These are phyloP conservation scores for Sipha flava DNA, from an alignment of 1,140 invertebrate genomes.

Conservation along the genomic window DNA sequence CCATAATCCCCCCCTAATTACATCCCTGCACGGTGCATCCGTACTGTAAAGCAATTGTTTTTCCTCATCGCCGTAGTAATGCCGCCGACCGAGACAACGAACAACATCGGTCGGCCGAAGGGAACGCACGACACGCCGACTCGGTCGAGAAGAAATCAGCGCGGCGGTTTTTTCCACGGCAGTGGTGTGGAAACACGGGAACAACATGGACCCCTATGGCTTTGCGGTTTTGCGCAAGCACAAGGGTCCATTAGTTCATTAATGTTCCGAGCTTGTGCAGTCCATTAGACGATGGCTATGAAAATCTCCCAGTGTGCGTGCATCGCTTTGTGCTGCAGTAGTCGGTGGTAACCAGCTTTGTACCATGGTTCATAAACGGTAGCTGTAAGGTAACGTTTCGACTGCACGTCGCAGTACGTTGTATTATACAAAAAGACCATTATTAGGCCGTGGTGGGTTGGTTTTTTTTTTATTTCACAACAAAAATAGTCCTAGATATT, in stretches of 20 bases:
- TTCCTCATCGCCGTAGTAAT: no score
- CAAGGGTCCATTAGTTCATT: slow-evolving; percentile 13
- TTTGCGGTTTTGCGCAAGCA: neutral
- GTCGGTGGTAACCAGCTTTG: neutral
- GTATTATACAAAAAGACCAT: no score
- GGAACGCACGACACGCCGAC: neutral
- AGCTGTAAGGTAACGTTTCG: neutral
- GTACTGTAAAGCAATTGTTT: no score
- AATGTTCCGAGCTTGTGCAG: neutral
- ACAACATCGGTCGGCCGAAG: neutral
- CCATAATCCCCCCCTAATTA: no score
- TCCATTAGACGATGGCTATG: slow-evolving; percentile 6
- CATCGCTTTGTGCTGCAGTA: neutral
- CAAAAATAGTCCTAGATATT: no score
- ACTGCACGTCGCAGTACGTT: neutral
- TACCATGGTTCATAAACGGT: neutral
- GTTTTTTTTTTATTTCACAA: no score
- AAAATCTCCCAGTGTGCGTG: neutral
- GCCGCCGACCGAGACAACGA: no score
- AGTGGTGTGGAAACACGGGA: neutral
- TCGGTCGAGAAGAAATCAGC: neutral
- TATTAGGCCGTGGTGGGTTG: no score
- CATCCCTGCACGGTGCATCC: no score
- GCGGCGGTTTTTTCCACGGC: neutral
- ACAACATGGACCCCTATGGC: neutral